phyloP scores from a whole-genome alignment of 2,888 invertebrate species.

The Spodoptera littoralis region DNA sequence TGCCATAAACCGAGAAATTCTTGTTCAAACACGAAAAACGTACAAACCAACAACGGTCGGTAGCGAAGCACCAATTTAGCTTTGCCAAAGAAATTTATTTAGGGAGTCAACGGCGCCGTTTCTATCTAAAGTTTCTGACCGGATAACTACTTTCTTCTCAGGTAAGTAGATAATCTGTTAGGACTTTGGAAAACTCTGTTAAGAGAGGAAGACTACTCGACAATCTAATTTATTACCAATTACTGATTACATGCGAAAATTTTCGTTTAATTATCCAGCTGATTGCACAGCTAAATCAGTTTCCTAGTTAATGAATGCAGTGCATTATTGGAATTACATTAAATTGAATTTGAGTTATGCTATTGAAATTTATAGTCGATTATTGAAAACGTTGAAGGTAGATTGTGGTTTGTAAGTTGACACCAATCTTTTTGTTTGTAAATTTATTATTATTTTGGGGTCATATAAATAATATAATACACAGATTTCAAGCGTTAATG shows the following conservation, averaged over 20 bases:
- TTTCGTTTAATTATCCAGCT: slow-evolving; percentile 10
- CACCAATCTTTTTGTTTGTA: too few relatives aligned
- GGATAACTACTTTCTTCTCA: slow-evolving; percentile 43
- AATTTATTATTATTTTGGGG: too few relatives aligned
- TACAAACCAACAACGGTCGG: slow-evolving; percentile 24
- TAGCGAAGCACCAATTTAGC: slow-evolving; percentile 39
- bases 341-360: slow-evolving; percentile 29
- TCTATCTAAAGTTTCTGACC: slow-evolving; percentile 31
- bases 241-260: slow-evolving; percentile 13
- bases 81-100: slow-evolving; percentile 42
- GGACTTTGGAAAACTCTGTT: slow-evolving; percentile 29
- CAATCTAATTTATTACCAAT: slow-evolving; percentile 26
- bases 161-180: slow-evolving; percentile 47
- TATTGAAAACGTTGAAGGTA: neutral
- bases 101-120: slow-evolving; percentile 18
- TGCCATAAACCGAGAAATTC: slow-evolving; percentile 47
- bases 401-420: too few relatives aligned
- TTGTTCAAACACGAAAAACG: slow-evolving; percentile 50
- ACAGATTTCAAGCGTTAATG: too few relatives aligned
- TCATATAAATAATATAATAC: too few relatives aligned
- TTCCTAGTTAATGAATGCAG: slow-evolving; percentile 27
- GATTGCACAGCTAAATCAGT: slow-evolving; percentile 13
- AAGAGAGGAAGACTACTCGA: slow-evolving; percentile 15
- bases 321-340: slow-evolving; percentile 26
- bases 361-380: slow-evolving; percentile 15